Conservation (phyloP, 35 echinoderm and acorn worm species). For the Apostichopus japonicus region DNA sequence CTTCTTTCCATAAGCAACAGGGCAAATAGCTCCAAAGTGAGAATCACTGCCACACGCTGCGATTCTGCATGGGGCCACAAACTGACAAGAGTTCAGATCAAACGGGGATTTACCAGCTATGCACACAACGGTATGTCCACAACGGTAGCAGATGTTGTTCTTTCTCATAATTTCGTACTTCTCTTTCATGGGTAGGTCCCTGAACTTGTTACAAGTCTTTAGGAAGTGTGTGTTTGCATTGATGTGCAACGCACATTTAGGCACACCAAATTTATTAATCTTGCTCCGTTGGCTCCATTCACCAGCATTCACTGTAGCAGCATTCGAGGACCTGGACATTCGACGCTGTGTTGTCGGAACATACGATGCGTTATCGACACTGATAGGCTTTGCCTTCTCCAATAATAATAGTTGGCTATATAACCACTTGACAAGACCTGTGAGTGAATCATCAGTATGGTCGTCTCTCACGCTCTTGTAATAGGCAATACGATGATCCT, state of each 20-base stretch:
- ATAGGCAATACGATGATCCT: constrained; percentile 48
- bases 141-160: constrained; percentile 65
- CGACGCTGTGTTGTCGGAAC: too few species aligned
- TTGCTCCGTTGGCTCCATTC: too few species aligned
- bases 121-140: constrained; percentile 82
- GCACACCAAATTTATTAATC: too few species aligned
- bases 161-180: constrained; percentile 75
- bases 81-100: constrained; percentile 73
- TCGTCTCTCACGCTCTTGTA: too few species aligned
- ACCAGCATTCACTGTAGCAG: too few species aligned
- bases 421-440: constrained; percentile 56
- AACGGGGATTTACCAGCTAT: constrained; percentile 69
- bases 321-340: too few species aligned
- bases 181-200: constrained; percentile 57
- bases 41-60: constrained; percentile 56
- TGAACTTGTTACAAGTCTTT: constrained; percentile 81
- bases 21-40: constrained; percentile 75
- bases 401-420: constrained; percentile 50
- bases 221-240: constrained; percentile 56
- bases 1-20: constrained; percentile 56
- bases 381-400: too few species aligned
- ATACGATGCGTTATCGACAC: too few species aligned
- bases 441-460: too few species aligned
- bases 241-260: constrained; percentile 68
- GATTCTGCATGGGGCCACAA: constrained; percentile 63